A percentile compares a stretch with the other conserved stretches of the same genome.
Conservation (phyloP, 1,140 invertebrate species). For the Belonocnema kinseyi region DNA sequence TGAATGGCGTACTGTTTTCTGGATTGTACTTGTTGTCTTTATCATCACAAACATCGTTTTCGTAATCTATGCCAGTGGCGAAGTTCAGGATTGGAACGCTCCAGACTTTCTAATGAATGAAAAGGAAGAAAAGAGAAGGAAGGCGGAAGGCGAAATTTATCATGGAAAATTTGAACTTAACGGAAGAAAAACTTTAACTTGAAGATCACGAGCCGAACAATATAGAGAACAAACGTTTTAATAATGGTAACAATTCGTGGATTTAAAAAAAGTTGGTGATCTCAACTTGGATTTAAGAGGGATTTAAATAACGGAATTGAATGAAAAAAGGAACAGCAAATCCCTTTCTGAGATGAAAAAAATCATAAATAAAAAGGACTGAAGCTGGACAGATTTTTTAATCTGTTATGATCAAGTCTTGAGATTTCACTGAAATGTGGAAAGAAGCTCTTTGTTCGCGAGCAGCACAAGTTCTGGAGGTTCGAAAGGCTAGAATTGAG, state of each 20-base stretch:
- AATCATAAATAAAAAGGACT: no score
- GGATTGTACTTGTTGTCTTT: constrained; percentile 86
- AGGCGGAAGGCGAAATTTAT: neutral
- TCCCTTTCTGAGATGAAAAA: no score
- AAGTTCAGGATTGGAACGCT: constrained; percentile 84
- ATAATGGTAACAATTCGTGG: neutral
- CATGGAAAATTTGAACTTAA: constrained; percentile 8
- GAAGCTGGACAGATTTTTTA: no score
- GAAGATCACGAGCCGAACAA: neutral
- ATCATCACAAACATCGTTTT: constrained; percentile 85
- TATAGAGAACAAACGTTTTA: neutral
- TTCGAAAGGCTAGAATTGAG: no score
- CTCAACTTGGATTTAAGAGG: no score
- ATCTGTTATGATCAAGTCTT: no score
- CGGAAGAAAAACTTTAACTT: neutral
- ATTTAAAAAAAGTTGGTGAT: neutral
- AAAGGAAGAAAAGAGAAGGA: constrained; percentile 37
- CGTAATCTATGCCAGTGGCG: constrained; percentile 82
- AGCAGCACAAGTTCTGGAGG: no score
- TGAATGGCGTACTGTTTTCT: constrained; percentile 90
- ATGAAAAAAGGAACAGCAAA: no score
- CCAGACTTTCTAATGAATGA: constrained; percentile 53
- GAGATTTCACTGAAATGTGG: no score
- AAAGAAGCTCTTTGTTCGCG: no score
- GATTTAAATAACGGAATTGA: no score